A percentile compares a stretch with the other conserved stretches of the same genome.
Conservation (phyloP, 2,888 invertebrate genomes). For the Heliconius ethilla region DNA sequence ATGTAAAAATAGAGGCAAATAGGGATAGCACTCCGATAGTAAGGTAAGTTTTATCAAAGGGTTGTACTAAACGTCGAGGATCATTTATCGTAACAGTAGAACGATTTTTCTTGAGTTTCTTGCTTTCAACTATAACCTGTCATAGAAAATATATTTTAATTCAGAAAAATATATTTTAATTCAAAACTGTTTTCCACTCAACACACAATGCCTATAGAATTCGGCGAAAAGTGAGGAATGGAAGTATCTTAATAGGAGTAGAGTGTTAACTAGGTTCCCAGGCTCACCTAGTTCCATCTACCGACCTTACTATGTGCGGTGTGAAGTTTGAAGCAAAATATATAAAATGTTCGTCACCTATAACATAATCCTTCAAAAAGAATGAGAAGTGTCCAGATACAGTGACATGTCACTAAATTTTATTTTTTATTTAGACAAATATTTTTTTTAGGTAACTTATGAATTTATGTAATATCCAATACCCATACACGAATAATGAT, state of each 20-base stretch:
- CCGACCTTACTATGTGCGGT: too few relatives aligned
- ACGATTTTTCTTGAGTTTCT: conserved; percentile 40
- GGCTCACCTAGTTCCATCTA: too few relatives aligned
- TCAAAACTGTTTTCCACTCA: too few relatives aligned
- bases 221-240: too few relatives aligned
- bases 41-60: conserved; percentile 53
- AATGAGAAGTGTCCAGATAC: neutral
- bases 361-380: neutral
- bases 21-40: conserved; percentile 52
- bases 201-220: too few relatives aligned
- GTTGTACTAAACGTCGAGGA: neutral
- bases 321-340: too few relatives aligned
- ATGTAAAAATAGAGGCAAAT: conserved; percentile 49
- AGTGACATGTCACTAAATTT: neutral
- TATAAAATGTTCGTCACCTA: neutral
- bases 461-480: too few relatives aligned
- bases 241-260: too few relatives aligned
- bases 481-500: too few relatives aligned
- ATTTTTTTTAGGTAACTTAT: neutral
- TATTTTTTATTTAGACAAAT: too few relatives aligned
- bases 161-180: too few relatives aligned
- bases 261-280: too few relatives aligned
- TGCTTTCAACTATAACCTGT: conserved; percentile 48
- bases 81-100: conserved; percentile 20
- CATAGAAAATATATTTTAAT: conserved; percentile 41